phyloP scores from a whole-genome alignment of 2,797 vertebrate species.

The Lithobates sylvaticus region DNA sequence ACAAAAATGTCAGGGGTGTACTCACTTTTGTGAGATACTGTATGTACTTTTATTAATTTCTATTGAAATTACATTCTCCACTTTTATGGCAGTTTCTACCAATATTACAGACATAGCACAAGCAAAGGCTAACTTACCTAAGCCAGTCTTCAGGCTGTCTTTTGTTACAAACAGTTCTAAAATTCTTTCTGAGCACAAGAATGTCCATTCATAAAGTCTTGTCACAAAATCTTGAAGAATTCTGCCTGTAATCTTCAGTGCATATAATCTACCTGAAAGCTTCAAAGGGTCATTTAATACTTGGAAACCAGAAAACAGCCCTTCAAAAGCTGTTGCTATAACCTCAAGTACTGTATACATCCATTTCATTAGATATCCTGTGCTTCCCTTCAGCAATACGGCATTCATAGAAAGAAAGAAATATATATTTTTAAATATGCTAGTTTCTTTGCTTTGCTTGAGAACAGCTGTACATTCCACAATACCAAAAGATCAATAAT shows the following conservation, averaged over 20 bases:
- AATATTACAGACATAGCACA: not conserved
- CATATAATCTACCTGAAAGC: constrained; percentile 34
- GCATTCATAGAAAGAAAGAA: too few relatives aligned
- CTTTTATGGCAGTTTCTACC: not conserved
- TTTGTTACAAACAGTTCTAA: constrained; percentile 30
- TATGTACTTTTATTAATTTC: too few relatives aligned
- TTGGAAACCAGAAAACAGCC: not conserved
- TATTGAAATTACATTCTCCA: not conserved
- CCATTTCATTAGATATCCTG: not conserved
- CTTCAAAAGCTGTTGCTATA: not conserved
- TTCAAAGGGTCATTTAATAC: constrained; percentile 46
- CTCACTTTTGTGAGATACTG: too few relatives aligned
- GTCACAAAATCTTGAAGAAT: constrained; percentile 49
- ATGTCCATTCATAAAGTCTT: constrained; percentile 47
- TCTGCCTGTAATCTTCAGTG: constrained; percentile 38
- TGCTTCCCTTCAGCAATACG: too few relatives aligned
- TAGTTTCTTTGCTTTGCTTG: too few relatives aligned
- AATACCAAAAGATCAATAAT: too few relatives aligned
- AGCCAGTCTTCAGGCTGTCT: constrained; percentile 14
- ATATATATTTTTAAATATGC: too few relatives aligned
- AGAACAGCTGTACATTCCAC: too few relatives aligned
- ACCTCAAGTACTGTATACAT: not conserved
- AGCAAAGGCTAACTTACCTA: constrained; percentile 1
- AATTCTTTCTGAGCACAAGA: constrained; percentile 36
- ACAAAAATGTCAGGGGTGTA: too few relatives aligned